Evolutionary conservation across 2,888 invertebrate species (phyloP), one percentile per base, ranked within the genome.

Genomic region (Drosophila monieri): DNA sequence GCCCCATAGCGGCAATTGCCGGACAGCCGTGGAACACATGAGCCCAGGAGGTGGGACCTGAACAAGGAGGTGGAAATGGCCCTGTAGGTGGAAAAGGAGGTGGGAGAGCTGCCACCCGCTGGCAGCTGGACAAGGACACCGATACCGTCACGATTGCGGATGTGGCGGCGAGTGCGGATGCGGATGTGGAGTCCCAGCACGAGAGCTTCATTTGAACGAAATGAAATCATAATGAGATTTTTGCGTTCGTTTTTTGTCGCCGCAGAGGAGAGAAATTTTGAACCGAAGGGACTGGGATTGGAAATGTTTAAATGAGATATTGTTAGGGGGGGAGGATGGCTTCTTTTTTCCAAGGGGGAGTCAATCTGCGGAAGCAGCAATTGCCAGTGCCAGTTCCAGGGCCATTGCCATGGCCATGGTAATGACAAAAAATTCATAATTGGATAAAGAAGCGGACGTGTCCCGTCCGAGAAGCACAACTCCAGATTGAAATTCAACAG

Each of bases 221-320:
- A 85, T 85, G 85, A 85, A 85, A 85, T 85, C 85, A 88, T 85
- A 85, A 85, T 85, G 85, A 85, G 85, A 85, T 85, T 85, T 88
- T 77, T 87, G 80, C 85, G 85, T 81, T 81, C 74, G 70, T 59
- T 74, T 81, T 80, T 72, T 73, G 73, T 70, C 80, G 77, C 65
- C 73, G 52, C 73, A 62, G 49, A 59, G 67, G 48, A 30, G 35
- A 37, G 30, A 43, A 18, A 15, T 18, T n/a, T 21, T 18, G 43
- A 18, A 39, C 15, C 39, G n/a, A 37, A 27, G 37, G 46, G 15
- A 15, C 18, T 41, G 58, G 60, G 37, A 59, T 12, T 46, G 58
- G 48, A 10, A 43, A n/a, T 41, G 51, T 41, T 15, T 35, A 35
- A 62, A 32, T 61, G 59, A 39, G 27, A 55, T 18, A 32, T 55